phyloP scores from a whole-genome alignment of 1,140 invertebrate species.

The Bicyclus anynana region DNA sequence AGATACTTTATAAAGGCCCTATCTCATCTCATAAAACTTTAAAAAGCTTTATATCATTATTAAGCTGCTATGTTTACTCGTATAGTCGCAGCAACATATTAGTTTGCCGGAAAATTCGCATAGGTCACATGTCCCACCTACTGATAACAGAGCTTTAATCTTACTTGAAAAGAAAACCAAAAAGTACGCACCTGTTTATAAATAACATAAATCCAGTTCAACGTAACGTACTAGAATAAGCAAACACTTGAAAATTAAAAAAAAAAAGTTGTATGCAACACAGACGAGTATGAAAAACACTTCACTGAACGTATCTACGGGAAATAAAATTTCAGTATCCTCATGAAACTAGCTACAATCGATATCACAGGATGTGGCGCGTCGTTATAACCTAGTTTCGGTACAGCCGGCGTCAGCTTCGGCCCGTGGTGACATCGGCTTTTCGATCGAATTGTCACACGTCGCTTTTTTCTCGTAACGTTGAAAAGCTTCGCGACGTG shows the following conservation, averaged over 20 bases:
- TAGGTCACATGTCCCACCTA: too few relatives aligned
- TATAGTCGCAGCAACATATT: too few relatives aligned
- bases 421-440: conserved; percentile 45
- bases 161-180: neutral
- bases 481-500: conserved; percentile 63
- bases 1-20: too few relatives aligned
- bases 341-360: conserved; percentile 46
- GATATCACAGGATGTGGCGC: conserved; percentile 59
- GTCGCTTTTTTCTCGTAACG: conserved; percentile 58
- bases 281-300: conserved; percentile 42
- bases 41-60: too few relatives aligned
- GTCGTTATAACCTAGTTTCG: conserved; percentile 57
- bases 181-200: conserved; percentile 31
- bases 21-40: too few relatives aligned
- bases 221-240: conserved; percentile 17
- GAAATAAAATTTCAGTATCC: conserved; percentile 51
- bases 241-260: conserved; percentile 29
- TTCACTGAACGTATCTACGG: conserved; percentile 49
- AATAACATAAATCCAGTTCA: conserved; percentile 28
- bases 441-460: conserved; percentile 56
- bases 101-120: too few relatives aligned
- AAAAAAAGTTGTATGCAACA: conserved; percentile 21
- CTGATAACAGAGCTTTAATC: neutral
- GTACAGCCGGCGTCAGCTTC: conserved; percentile 26
- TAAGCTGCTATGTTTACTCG: too few relatives aligned